These are phyloP conservation scores for Esperia sulphurella DNA, from an alignment of 2,888 invertebrate species.

Conservation along the genomic window DNA sequence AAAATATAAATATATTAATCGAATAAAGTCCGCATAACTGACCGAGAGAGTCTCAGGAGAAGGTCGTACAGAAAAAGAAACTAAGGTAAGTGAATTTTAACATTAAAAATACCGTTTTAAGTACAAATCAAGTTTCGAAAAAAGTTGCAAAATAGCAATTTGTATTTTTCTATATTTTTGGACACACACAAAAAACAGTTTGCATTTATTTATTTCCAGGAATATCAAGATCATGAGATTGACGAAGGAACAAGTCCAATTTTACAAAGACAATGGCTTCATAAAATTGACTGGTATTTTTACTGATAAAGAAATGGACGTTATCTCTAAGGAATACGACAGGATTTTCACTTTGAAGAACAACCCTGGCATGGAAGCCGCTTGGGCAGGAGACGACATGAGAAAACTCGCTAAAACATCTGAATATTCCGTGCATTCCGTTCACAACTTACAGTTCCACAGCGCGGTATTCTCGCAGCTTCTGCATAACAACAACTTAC, in stretches of 20 bases:
- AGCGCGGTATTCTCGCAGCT: conserved; percentile 55
- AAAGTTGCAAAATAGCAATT: no score
- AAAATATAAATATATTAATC: no score
- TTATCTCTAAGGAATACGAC: conserved; percentile 58
- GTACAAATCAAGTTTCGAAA: no score
- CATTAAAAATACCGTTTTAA: no score
- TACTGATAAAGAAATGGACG: conserved; percentile 49
- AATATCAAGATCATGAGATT: conserved; percentile 29
- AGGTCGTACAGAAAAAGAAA: no score
- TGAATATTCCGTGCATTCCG: conserved; percentile 20
- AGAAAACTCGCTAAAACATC: conserved; percentile 29
- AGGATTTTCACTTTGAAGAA: conserved; percentile 56
- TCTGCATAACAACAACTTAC: conserved; percentile 52
- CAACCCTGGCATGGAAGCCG: conserved; percentile 54
- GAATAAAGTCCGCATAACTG: no score
- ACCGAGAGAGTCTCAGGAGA: no score
- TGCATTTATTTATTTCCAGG: no score
- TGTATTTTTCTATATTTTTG: no score
- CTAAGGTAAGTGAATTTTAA: no score
- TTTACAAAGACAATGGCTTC: conserved; percentile 64
- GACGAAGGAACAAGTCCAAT: conserved; percentile 51
- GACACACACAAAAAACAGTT: no score
- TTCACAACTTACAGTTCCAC: conserved; percentile 73
- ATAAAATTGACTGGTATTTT: conserved; percentile 57
- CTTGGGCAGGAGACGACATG: conserved; percentile 62